Conservation (phyloP, 2,888 invertebrate genomes). For the Adelphocoris suturalis region DNA sequence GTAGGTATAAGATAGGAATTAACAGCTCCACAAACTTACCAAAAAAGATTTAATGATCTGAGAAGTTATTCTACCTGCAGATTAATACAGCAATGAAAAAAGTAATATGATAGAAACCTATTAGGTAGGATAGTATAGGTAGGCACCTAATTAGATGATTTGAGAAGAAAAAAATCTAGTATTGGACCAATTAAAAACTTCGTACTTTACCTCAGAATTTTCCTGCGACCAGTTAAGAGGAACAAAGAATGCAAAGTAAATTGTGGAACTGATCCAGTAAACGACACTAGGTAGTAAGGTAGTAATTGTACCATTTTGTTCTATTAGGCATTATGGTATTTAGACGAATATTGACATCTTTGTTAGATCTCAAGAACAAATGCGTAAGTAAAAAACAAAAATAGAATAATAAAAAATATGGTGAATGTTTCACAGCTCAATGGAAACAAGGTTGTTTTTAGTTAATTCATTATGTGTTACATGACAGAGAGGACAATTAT, state of each 20-base stretch:
- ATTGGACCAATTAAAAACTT: slow-evolving; percentile 9
- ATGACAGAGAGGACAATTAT: too few species aligned
- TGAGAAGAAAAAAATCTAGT: not conserved
- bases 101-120: too few species aligned
- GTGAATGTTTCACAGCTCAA: slow-evolving; percentile 1
- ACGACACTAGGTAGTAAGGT: not conserved
- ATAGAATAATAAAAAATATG: not conserved
- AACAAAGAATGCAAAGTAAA: not conserved
- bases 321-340: not conserved
- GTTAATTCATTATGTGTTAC: not conserved
- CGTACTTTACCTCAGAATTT: not conserved
- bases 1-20: too few species aligned
- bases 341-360: not conserved
- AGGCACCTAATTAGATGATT: too few species aligned
- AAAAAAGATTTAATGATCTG: too few species aligned
- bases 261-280: not conserved
- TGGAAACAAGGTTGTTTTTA: slow-evolving; percentile 27
- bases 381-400: not conserved
- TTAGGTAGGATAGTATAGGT: too few species aligned
- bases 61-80: too few species aligned
- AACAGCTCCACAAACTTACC: too few species aligned
- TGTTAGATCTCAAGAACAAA: not conserved
- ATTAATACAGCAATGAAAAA: too few species aligned
- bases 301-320: not conserved
- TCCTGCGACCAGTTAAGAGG: not conserved